Base-by-base conservation (phyloP, 2,888 invertebrate genomes). In the Lycophotia porphyrea region DNA sequence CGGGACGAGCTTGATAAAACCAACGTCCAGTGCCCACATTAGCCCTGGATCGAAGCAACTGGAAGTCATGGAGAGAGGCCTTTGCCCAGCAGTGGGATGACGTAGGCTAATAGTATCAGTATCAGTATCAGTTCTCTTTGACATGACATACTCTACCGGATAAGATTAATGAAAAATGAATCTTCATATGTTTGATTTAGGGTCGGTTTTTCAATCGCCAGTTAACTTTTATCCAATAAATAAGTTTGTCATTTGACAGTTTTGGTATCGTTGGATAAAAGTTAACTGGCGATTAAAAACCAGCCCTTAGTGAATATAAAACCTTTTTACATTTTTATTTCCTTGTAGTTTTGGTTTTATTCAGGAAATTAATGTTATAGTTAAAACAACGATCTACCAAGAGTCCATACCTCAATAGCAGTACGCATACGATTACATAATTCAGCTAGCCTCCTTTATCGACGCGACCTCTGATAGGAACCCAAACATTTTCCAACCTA, bases 341-440 rank as follows among this genome's bases (percentile, higher is more conserved):
- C 15, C 27, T 7, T 55, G n/a, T 52, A n/a, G 9, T n/a, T 52
- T 44, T 44, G n/a, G 4, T 5, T 44, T 44, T 13, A 27, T 15
- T n/a, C 52, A 52, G 11, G 4, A 27, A 13, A 5, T 27, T 5
- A 24, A 61, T 31, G 18, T 36, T 24, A 5, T n/a, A 18, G 39
- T n/a, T 63, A n/a, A 18, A 27, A 15, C 5, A 15, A 36, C n/a
- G 2, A 44, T 78, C 21, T 72, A 82, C 70, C n/a, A 68, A 42
- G 84, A 58, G n/a, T n/a, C 2, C 82, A 80, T 76, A 63, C 9
- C 4, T 61, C 67, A 27, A 67, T 5, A 84, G 67, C 31, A 49
- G 61, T 73, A 70, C 15, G 15, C 31, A 58, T 63, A 55, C 63
- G 18, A 77, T 67, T 84, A 69, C 68, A 76, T 64, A 73, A 84